These are phyloP conservation scores for Calycopis cecrops DNA, from an alignment of 1,140 invertebrate genomes.

Conservation along the genomic window DNA sequence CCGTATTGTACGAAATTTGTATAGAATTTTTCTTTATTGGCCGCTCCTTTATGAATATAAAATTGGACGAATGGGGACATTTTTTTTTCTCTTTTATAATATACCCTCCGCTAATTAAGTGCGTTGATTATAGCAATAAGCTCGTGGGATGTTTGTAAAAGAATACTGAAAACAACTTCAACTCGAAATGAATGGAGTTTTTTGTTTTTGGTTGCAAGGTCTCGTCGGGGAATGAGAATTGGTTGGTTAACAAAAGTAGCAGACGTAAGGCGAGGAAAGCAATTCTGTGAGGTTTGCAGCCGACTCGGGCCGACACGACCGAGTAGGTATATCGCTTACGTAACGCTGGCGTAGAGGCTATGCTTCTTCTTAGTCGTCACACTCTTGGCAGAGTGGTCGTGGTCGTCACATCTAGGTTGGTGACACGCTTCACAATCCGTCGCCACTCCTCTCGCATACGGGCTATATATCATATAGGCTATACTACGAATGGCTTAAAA, in stretches of 20 bases:
- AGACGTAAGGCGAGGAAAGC: background rate
- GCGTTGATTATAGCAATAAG: slow-evolving; percentile 11
- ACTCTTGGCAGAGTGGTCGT: too few species aligned
- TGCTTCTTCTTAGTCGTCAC: too few species aligned
- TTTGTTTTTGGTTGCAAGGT: slow-evolving; percentile 5
- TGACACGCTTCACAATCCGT: too few species aligned
- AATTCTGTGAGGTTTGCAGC: background rate
- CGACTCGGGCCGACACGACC: too few species aligned
- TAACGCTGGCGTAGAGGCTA: too few species aligned
- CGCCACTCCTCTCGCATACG: too few species aligned
- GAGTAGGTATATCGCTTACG: too few species aligned
- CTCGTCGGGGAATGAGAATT: background rate
- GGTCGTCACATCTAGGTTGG: too few species aligned
- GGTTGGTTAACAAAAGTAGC: background rate
- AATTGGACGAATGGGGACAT: slow-evolving; percentile 10
- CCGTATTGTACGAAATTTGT: slow-evolving; percentile 9
- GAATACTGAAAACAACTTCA: slow-evolving; percentile 9
- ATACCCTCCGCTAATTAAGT: slow-evolving; percentile 12
- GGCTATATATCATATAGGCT: too few species aligned
- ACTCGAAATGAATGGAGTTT: background rate
- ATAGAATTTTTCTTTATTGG: slow-evolving; percentile 11
- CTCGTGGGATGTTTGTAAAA: slow-evolving; percentile 7
- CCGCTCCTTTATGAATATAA: slow-evolving; percentile 7
- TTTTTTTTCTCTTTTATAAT: slow-evolving; percentile 11
- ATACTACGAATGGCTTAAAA: too few species aligned